Evolutionary conservation across 2,888 invertebrate species (phyloP), one percentile per base, ranked within the genome.

Genomic region (Antheraea assamensis): DNA sequence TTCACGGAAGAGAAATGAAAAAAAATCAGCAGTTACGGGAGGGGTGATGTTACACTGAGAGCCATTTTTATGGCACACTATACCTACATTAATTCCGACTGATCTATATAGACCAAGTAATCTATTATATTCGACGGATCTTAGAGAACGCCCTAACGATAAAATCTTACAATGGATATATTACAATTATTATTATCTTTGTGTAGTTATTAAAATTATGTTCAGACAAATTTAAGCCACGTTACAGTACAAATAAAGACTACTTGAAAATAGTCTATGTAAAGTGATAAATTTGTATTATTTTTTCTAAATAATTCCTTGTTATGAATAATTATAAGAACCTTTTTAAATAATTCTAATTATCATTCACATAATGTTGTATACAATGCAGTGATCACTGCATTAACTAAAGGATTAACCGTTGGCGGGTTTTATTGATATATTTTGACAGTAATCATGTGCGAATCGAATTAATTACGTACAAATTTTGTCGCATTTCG

Each of bases 1-100:
- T 77, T 81, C 81, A 61, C 27, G 27, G 61, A 61, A 61, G 27
- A 61, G 24, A 82, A 87, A 88, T 87, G n/a, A 86, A 84, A 83
- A n/a, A 80, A 77, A 81, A 81, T 84, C 82, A 73, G 86, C 79
- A 83, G 81, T 84, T 85, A 79, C 77, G 83, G 84, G 42, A 92
- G 93, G 92, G 93, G 92, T 92, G 92, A 93, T 80, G 78, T 71
- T 73, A 75, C 74, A 58, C 52, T 75, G 72, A 75, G n/a, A 72
- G 76, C 74, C 76, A 78, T 82, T 81, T 81, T 82, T 82, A 64
- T 75, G 75, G 79, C 77, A 71, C 79, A 80, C 81, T 81, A 79
- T 85, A 84, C n/a, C n/a, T n/a, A n/a, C 88, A 90, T 87, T 88
- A 88, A 90, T 88, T 81, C 84, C 85, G 87, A 88, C 88, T 85